Base-by-base conservation (phyloP, 37 sponge, comb jelly and placozoan species). In the Beroe forskalii region DNA sequence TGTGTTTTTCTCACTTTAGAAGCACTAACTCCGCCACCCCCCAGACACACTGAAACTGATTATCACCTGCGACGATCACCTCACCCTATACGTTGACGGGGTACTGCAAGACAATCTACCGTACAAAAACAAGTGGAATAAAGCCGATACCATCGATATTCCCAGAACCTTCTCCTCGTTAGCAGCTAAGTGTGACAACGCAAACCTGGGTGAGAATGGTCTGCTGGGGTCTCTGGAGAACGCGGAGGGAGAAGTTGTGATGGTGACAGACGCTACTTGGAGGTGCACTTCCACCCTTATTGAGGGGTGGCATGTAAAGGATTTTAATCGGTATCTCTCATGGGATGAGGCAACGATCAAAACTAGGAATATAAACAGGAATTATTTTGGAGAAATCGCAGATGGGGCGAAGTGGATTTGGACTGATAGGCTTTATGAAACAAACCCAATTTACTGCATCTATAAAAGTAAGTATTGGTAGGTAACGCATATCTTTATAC, bases 251-350 rank as follows among this genome's bases (percentile, higher is more conserved):
- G 31, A 64, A 22, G 66, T 64, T 22, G 14, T 22, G 20, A 64
- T 64, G 66, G 66, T 64, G 66, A 64, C 66, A n/a, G 66, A 64
- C 17, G 14, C 66, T 6, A 30, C 25, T 64, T 64, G 66, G 66
- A 8, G 66, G 66, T 64, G 66, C 66, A 30, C 66, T 48, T 6
- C 12, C 55, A 48, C 55, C 6, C 12, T 17, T 48, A 6, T 17
- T 48, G 55, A 48, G 12, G 55, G 55, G 12, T 48, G 55, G 55
- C 12, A 17, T 17, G 55, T 12, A 48, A 48, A 12, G 55, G 12
- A 48, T 48, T 48, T 17, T 12, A 48, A 48, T 48, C 12, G 55
- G 55, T 12, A 48, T 12, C 12, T 12, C 12, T 6, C 6, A 17
- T 48, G 55, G 55, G 12, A 6, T 48, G 55, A 6, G 12, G 55